Evolutionary conservation across 2,888 invertebrate genomes (phyloP), one percentile per base, ranked within the genome.

Genomic region (Apamea crenata): DNA sequence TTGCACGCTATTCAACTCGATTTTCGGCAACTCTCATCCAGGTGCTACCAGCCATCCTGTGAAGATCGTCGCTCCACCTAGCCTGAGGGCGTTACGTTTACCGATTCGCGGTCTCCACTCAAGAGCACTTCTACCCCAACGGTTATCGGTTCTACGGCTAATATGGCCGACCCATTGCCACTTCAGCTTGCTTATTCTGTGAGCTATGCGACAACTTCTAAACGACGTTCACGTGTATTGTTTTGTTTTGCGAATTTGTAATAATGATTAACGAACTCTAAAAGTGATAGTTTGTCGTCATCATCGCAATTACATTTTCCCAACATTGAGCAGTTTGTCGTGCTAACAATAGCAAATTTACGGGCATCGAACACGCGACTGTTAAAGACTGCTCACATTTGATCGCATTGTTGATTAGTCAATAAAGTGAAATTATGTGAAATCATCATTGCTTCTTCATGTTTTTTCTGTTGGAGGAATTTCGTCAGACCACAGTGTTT

Each of bases 291-390:
- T 71, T 56, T 56, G 71, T 56, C 53, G n/a, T 56, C 18, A 67
- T 0, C 21, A 18, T 21, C 7, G 3, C n/a, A 12, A 36, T 56
- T 56, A 56, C 18, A 71, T 56, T 71, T 70, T 2, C 32, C 50
- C 59, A 80, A 83, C 69, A 76, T 69, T 36, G 32, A 65, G 36
- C 74, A 78, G 68, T 74, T 78, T 67, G 59, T 77, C 73, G 74
- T 79, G 77, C 74, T 71, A 80, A 83, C 75, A 77, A 85, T 79
- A 70, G 69, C 61, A 72, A 73, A 50, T 70, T 61, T 61, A 75
- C 40, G 25, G 25, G 53, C 29, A 44, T 69, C 61, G 68, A 77
- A 53, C 85, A 85, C 83, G 86, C 86, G 77, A 86, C 74, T 8
- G 67, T 84, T 84, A 78, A 59, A 53, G 73, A 47, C 63, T n/a